Conservation (phyloP, 2,113 vertebrate species). For the Numida meleagris region DNA sequence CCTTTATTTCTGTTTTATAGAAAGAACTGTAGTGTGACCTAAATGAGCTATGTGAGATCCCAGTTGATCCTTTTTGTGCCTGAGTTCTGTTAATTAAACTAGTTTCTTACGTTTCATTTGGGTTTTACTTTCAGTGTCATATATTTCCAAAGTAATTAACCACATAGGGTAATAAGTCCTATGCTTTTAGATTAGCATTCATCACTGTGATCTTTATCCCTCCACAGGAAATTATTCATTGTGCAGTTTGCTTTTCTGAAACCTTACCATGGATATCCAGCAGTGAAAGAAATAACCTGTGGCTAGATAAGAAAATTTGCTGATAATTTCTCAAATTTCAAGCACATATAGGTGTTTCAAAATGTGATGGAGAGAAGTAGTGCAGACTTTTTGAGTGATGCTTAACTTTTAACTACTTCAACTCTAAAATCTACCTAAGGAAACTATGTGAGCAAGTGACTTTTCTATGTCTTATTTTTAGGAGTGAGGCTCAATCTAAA, state of each 20-base stretch:
- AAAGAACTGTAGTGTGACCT: constrained; percentile 12
- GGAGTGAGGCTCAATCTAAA: neutral
- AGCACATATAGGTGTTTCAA: constrained; percentile 79
- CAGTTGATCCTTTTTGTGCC: constrained; percentile 37
- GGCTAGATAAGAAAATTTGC: constrained; percentile 75
- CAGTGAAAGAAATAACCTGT: constrained; percentile 82
- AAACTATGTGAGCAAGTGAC: neutral
- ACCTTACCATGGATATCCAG: constrained; percentile 68
- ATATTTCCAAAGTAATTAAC: constrained; percentile 77
- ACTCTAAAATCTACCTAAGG: constrained; percentile 18
- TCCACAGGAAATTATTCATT: constrained; percentile 75
- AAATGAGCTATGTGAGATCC: constrained; percentile 53
- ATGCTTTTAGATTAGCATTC: constrained; percentile 73
- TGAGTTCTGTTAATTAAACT: constrained; percentile 63
- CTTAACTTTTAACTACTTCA: constrained; percentile 40
- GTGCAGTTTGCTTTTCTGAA: constrained; percentile 76
- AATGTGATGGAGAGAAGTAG: constrained; percentile 77
- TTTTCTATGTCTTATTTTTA: neutral
- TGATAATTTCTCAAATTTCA: constrained; percentile 91
- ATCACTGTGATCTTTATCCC: constrained; percentile 76
- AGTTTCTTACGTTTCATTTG: constrained; percentile 63
- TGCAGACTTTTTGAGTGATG: constrained; percentile 72
- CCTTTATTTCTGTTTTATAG: constrained; percentile 32
- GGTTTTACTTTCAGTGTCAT: constrained; percentile 66
- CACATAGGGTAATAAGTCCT: constrained; percentile 69